phyloP scores from a whole-genome alignment of 2,888 invertebrate species.

The Nesidiocoris tenuis region DNA sequence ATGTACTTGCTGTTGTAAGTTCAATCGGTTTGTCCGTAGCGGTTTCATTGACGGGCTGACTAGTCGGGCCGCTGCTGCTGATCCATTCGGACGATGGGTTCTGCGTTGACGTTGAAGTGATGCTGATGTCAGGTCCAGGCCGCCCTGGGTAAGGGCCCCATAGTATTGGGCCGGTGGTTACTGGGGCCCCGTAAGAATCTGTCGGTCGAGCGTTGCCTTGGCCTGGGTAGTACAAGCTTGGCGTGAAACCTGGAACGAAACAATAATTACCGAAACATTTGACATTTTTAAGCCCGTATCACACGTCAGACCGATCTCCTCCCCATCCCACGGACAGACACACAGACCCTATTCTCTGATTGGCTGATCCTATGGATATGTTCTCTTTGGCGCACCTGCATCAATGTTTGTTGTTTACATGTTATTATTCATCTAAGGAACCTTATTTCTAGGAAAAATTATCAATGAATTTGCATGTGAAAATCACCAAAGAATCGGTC shows the following conservation, averaged over 20 bases:
- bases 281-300: too few relatives aligned
- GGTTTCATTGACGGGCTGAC: not conserved
- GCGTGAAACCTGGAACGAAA: conserved; percentile 32
- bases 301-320: too few relatives aligned
- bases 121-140: conserved; percentile 8
- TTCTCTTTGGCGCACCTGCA: too few relatives aligned
- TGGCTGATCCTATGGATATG: too few relatives aligned
- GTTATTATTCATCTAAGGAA: too few relatives aligned
- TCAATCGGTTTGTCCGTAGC: not conserved
- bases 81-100: not conserved
- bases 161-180: conserved; percentile 19
- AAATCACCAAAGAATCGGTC: too few relatives aligned
- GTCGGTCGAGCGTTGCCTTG: conserved; percentile 3
- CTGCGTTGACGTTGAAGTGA: not conserved
- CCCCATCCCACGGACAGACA: too few relatives aligned
- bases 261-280: too few relatives aligned
- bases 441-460: too few relatives aligned
- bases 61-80: not conserved
- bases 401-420: too few relatives aligned
- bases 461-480: too few relatives aligned
- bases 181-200: conserved; percentile 34
- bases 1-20: not conserved
- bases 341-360: too few relatives aligned
- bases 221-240: conserved; percentile 15
- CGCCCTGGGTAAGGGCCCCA: conserved; percentile 22